Conservation (phyloP, 2,888 invertebrate species). For the Schizotus pectinicornis region DNA sequence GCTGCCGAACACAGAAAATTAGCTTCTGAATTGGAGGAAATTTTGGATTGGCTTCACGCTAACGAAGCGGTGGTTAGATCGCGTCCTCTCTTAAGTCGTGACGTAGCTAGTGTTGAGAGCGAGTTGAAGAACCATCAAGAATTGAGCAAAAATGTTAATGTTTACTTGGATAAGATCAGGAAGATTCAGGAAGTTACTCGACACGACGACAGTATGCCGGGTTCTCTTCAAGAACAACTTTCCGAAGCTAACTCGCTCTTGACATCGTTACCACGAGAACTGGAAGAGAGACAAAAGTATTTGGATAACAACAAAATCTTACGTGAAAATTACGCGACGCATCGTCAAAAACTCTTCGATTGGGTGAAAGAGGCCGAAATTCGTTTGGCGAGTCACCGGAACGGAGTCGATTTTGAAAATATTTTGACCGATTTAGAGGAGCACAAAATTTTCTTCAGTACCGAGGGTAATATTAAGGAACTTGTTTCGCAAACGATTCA, state of each 20-base stretch:
- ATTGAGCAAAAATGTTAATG: constrained; percentile 72
- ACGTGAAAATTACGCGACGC: constrained; percentile 76
- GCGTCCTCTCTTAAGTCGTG: constrained; percentile 79
- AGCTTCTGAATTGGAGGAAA: constrained; percentile 80
- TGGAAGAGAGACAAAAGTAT: constrained; percentile 82
- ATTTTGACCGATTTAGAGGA: constrained; percentile 83
- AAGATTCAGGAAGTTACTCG: constrained; percentile 74
- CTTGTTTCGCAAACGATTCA: constrained; percentile 82
- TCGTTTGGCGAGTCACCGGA: constrained; percentile 76
- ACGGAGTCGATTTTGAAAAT: constrained; percentile 88
- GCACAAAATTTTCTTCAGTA: constrained; percentile 85
- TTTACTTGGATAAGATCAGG: constrained; percentile 66
- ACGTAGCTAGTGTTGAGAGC: constrained; percentile 78
- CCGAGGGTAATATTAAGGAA: constrained; percentile 78
- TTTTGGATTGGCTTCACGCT: constrained; percentile 82
- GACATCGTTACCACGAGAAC: constrained; percentile 78
- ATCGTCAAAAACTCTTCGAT: constrained; percentile 78
- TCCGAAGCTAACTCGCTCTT: constrained; percentile 83
- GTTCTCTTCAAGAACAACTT: constrained; percentile 80
- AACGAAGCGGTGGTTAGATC: constrained; percentile 84
- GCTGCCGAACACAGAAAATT: constrained; percentile 88
- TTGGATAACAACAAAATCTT: constrained; percentile 77
- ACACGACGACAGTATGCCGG: constrained; percentile 80
- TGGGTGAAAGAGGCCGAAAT: constrained; percentile 87
- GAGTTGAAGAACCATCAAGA: constrained; percentile 80